These are phyloP conservation scores for Hozukius guyotensis DNA, from an alignment of 2,797 vertebrate species.

Conservation along the genomic window DNA sequence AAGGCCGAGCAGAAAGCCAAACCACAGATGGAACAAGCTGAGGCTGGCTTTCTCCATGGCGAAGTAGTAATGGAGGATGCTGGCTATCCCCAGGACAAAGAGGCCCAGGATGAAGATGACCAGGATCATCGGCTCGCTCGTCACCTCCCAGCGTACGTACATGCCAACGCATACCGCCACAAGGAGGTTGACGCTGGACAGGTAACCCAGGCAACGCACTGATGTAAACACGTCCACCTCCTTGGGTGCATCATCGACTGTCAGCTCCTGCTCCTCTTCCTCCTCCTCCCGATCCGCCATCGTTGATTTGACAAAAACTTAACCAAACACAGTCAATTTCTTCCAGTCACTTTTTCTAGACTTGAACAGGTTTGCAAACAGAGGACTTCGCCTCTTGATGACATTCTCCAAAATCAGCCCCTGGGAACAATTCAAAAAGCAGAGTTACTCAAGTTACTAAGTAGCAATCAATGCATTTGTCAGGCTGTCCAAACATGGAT, in stretches of 20 bases:
- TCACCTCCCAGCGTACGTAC: conserved; percentile 97
- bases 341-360: neutral
- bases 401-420: conserved; percentile 61
- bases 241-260: conserved; percentile 50
- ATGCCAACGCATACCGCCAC: conserved; percentile 96
- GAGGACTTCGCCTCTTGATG: conserved; percentile 33
- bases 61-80: conserved; percentile 98
- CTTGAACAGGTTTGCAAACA: neutral
- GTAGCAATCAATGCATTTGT: neutral
- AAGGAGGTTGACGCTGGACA: conserved; percentile 91
- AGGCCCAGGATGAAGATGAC: conserved; percentile 98
- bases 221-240: conserved; percentile 92
- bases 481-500: neutral
- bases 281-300: conserved; percentile 71
- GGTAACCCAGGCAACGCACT: conserved; percentile 92
- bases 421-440: conserved; percentile 37
- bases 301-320: neutral
- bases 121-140: conserved; percentile 89
- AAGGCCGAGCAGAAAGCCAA: conserved; percentile 95
- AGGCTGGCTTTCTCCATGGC: conserved; percentile 96
- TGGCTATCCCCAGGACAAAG: conserved; percentile 95
- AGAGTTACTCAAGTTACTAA: neutral
- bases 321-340: neutral
- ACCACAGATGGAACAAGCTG: conserved; percentile 96
- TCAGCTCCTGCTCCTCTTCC: conserved; percentile 84